Evolutionary conservation across 2,797 vertebrate species (phyloP), one percentile per base, ranked within the genome.

Genomic region (Cossypha caffra): DNA sequence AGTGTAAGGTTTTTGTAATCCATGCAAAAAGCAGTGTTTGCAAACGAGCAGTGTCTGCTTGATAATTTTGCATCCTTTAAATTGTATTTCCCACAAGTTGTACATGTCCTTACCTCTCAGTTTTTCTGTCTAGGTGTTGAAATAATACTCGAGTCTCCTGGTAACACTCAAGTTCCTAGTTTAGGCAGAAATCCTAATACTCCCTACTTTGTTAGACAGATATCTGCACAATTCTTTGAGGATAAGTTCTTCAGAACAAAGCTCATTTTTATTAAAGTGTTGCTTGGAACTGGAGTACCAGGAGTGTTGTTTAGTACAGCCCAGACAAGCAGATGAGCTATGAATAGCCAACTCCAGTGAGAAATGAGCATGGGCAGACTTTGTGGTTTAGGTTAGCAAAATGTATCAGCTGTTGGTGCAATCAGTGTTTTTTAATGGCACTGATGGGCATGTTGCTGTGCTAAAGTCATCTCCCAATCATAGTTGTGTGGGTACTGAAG

Each of bases 381-480:
- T 72, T 12, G 2, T 12, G 28, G 38, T 15, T 68, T 19, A 45
- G 35, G 13, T 55, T 66, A 81, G 58, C 50, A 68, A 31, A 59
- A n/a, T 0, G 1, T 0, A 15, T n/a, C 8, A n/a, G 58, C 42
- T 64, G 0, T n/a, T 45, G 50, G 35, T 85, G 68, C 38, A 38
- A 1, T 45, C 50, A 12, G 23, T 48, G 43, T 18, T 5, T 84
- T 68, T 43, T 35, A 11, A 13, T 61, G 55, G 55, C 19, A 33
- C 8, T 13, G 26, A 16, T n/a, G 42, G 47, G 21, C 58, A 54
- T 8, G 2, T 40, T 38, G 23, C 50, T 50, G 26, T 61, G 50
- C 16, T 77, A 1, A 74, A 81, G 33, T 26, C 14, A 13, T 31
- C 29, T 48, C 38, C 31, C 11, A 5, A 0, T 57, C 55, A 4